A percentile compares a stretch with the other conserved stretches of the same genome.
phyloP scores from a whole-genome alignment of 2,888 invertebrate species.

The Trachelus troglodyta region DNA sequence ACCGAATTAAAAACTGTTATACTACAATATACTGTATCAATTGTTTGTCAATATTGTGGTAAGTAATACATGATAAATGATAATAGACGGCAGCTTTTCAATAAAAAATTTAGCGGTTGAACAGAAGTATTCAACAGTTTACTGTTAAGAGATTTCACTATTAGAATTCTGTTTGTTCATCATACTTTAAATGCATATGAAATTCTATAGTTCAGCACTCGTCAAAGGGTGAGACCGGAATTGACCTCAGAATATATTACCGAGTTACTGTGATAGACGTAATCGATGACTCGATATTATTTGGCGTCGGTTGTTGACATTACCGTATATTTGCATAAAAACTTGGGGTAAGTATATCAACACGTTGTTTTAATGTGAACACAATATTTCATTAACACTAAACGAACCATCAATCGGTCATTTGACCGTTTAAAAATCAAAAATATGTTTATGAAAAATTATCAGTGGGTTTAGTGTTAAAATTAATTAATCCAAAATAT shows the following conservation, averaged over 20 bases:
- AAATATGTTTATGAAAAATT: too few species aligned
- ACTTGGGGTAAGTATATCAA: neutral
- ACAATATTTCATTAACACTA: too few species aligned
- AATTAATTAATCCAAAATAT: neutral
- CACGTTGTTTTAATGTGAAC: too few species aligned
- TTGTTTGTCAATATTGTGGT: neutral
- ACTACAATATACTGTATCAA: neutral
- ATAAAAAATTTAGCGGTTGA: too few species aligned
- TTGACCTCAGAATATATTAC: slow-evolving; percentile 12
- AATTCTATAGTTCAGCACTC: neutral
- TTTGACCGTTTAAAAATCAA: too few species aligned
- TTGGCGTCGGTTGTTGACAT: neutral
- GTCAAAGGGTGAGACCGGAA: neutral
- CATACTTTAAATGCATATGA: neutral
- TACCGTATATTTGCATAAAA: neutral
- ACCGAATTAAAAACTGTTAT: neutral
- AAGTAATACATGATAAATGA: neutral
- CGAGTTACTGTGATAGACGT: neutral
- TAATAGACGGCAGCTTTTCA: too few species aligned
- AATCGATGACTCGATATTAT: neutral
- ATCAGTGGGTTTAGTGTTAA: neutral
- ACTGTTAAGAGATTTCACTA: neutral
- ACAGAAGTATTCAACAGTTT: too few species aligned
- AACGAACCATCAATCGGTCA: too few species aligned
- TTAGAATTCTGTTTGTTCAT: neutral